These are phyloP conservation scores for Paralichthys olivaceus DNA, from an alignment of 2,113 vertebrate genomes.

Conservation along the genomic window DNA sequence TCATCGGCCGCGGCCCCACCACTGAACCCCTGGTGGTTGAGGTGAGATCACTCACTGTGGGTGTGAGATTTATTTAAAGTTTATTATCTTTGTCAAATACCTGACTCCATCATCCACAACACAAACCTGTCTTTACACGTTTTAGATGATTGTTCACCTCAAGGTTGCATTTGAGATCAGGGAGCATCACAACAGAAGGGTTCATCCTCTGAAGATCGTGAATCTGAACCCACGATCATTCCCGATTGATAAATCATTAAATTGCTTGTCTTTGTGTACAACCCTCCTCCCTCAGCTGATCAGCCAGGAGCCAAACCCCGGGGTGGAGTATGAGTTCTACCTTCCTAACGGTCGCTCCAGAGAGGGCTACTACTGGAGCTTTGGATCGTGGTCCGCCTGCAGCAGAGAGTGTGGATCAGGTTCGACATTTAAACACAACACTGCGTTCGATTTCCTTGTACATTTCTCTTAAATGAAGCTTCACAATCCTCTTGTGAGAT, in stretches of 20 bases:
- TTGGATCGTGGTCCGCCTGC: constrained; percentile 91
- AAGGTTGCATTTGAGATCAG: neutral
- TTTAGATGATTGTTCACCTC: too few species aligned
- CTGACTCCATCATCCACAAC: too few species aligned
- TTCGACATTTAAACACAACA: constrained; percentile 73
- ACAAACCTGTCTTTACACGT: too few species aligned
- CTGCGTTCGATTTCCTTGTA: too few species aligned
- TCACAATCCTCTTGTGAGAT: neutral
- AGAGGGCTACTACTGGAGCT: constrained; percentile 90
- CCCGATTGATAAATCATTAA: neutral
- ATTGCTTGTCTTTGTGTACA: neutral
- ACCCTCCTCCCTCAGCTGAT: constrained; percentile 84
- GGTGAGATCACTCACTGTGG: constrained; percentile 74
- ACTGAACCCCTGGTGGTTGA: constrained; percentile 94
- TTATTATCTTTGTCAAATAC: neutral
- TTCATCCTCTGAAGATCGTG: neutral
- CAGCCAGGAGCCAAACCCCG: constrained; percentile 91
- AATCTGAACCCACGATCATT: neutral
- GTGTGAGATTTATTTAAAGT: too few species aligned
- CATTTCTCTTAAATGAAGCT: too few species aligned
- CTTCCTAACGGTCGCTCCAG: constrained; percentile 76
- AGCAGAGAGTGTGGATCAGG: constrained; percentile 92
- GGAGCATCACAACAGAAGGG: neutral
- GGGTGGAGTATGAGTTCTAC: constrained; percentile 91
- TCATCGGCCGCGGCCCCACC: constrained; percentile 90